Percentiles rank a stretch among this genome's conserved stretches.
Evolutionary conservation across 2,113 vertebrate species (phyloP).

Genomic region (Alaudala cheleensis): DNA sequence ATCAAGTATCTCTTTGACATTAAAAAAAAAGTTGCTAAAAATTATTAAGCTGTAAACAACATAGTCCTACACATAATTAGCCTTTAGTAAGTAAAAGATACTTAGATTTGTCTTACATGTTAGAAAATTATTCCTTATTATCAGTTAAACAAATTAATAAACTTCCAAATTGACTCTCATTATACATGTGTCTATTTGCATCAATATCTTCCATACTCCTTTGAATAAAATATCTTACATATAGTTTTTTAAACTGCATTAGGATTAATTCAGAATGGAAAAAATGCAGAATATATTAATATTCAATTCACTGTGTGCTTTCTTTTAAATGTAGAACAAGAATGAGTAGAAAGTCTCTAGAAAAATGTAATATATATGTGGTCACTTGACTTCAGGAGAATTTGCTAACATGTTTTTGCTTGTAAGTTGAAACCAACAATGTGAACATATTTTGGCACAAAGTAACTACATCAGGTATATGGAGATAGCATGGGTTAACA

Average conservation of each 20-base stretch:
- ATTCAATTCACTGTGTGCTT: neutral
- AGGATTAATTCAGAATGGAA: neutral
- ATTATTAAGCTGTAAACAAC: neutral
- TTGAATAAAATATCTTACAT: neutral
- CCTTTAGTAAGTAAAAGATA: neutral
- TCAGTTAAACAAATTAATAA: neutral
- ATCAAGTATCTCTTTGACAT: neutral
- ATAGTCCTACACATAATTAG: neutral
- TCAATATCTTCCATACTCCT: neutral
- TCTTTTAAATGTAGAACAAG: neutral
- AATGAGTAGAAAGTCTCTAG: neutral
- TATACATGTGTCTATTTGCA: fast-evolving
- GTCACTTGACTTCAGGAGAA: neutral
- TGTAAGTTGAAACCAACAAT: neutral
- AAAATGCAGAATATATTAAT: neutral
- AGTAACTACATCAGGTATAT: neutral
- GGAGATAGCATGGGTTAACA: neutral
- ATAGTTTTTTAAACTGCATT: neutral
- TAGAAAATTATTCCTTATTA: neutral
- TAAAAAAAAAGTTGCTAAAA: neutral
- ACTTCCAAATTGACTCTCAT: neutral
- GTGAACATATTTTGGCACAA: neutral
- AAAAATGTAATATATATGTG: neutral
- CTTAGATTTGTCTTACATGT: neutral
- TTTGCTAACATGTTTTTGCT: neutral